These are phyloP conservation scores for Illadopsis cleaveri DNA, from an alignment of 2,113 vertebrate species.

Conservation along the genomic window DNA sequence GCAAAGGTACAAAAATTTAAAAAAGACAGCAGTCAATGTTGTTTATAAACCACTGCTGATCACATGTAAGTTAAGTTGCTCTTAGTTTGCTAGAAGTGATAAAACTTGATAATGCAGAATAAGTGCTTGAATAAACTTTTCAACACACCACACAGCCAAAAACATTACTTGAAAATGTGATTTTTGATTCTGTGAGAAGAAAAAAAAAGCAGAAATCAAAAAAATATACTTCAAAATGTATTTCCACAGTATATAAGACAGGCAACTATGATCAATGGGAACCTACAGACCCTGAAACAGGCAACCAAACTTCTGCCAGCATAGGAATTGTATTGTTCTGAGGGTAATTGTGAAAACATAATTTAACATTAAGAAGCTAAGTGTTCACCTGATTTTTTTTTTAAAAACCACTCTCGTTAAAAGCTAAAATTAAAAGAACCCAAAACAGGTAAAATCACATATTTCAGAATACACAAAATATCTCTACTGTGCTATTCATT, in stretches of 20 bases:
- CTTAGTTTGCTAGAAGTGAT: background rate
- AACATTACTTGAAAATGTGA: background rate
- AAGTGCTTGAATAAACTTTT: constrained; percentile 18
- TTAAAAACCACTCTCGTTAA: background rate
- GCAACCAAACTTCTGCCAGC: background rate
- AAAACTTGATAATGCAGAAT: background rate
- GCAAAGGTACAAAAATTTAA: background rate
- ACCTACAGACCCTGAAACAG: background rate
- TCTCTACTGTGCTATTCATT: background rate
- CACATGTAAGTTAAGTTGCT: background rate
- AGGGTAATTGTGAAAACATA: background rate
- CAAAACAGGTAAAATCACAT: constrained; percentile 7
- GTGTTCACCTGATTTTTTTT: background rate
- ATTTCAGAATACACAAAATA: background rate
- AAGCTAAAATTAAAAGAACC: background rate
- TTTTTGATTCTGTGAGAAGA: background rate
- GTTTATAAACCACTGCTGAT: background rate
- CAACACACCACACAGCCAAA: background rate
- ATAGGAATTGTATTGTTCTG: background rate
- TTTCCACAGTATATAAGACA: background rate
- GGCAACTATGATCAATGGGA: background rate
- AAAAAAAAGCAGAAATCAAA: background rate
- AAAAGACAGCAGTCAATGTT: background rate
- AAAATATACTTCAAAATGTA: background rate
- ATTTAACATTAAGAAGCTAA: background rate